Evolutionary conservation across 2,888 invertebrate species (phyloP).

Genomic region (Harpalus rufipes): DNA sequence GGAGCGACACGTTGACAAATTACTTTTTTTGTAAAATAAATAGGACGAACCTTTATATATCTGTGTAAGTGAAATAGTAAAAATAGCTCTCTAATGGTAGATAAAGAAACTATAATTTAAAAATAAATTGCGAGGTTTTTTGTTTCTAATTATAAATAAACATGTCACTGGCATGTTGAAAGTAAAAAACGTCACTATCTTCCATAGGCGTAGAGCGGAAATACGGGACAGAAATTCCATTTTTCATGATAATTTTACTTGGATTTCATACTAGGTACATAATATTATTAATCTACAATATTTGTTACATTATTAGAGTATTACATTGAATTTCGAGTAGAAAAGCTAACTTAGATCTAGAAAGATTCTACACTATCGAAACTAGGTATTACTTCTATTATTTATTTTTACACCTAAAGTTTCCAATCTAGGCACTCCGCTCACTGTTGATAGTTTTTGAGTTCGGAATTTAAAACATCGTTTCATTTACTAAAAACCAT

Average conservation of each 20-base stretch:
- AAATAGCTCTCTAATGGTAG: constrained; percentile 39
- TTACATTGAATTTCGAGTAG: no score
- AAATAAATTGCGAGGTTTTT: constrained; percentile 46
- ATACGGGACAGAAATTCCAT: neutral
- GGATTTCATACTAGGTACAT: no score
- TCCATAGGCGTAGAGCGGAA: constrained; percentile 13
- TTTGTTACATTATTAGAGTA: no score
- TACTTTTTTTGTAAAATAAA: constrained; percentile 40
- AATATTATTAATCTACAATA: no score
- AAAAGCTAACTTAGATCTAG: no score
- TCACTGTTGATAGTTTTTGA: no score
- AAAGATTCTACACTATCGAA: no score
- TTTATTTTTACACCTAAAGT: no score
- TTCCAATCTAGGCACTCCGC: no score
- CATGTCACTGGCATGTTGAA: constrained; percentile 29
- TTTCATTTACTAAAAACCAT: no score
- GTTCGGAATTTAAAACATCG: no score
- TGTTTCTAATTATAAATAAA: constrained; percentile 50
- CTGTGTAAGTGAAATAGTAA: constrained; percentile 17
- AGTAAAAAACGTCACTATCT: constrained; percentile 13
- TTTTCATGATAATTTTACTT: neutral
- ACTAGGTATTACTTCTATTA: no score
- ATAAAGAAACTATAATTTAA: constrained; percentile 35
- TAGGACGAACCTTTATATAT: constrained; percentile 45
- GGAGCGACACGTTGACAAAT: constrained; percentile 43